Evolutionary conservation across 2,797 vertebrate species (phyloP), one percentile per base, ranked within the genome.

Genomic region (Phalloptychus januarius): DNA sequence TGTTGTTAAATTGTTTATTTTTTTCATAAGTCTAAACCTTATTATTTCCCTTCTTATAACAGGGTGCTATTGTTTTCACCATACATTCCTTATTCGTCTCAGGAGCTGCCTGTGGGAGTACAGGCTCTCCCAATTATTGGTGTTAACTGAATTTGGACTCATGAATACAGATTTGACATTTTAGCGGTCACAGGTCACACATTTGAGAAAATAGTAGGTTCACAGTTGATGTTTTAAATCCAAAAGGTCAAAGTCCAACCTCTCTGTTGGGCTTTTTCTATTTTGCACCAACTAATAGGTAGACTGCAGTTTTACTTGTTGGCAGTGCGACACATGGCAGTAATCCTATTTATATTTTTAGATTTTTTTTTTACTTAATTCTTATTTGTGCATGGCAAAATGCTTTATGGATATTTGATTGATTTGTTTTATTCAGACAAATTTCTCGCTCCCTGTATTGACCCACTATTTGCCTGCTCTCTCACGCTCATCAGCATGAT

Each of bases 371-470:
- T 25, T 40, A 67, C 36, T 67, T 54, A 74, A 82, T 79, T 89
- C 85, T 85, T 81, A 84, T 87, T 84, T 88, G 79, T 75, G 74
- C 77, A 71, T 83, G 82, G 83, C 84, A 86, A 85, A 88, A 77
- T 86, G 85, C 85, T 83, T 76, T 46, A 92, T 95, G 95, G 94
- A 81, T 92, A 94, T 78, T 95, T 95, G 95, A 96, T 96, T 67
- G 95, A 96, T 92, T 92, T 93, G 74, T 93, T 81, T 88, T 86
- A 83, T 88, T 92, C 83, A 84, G 88, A 89, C 77, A 78, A 86
- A 86, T 88, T 80, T 79, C 78, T 87, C 76, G 44, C 75, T 80
- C 76, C 46, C 74, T 16, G 40, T 79, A 85, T 87, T 63, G 85
- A 89, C 85, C 87, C 72, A 71, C 86, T 86, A 82, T 75, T 85